Evolutionary conservation across 2,113 vertebrate genomes (phyloP).

Genomic region (Morone chrysops): DNA sequence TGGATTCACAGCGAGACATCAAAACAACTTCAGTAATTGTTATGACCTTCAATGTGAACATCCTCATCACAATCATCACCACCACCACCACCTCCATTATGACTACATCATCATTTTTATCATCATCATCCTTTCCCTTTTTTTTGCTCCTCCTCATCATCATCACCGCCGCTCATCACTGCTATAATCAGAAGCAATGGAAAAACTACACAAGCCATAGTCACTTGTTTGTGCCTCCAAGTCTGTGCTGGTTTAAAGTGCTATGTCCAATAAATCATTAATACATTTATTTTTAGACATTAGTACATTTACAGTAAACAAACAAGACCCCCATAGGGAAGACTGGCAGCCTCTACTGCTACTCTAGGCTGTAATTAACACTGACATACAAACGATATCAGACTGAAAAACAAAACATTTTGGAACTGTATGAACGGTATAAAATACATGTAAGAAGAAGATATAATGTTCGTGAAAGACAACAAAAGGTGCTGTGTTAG

Average conservation of each 20-base stretch:
- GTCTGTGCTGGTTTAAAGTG: conserved; percentile 17
- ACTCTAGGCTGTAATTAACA: conserved; percentile 30
- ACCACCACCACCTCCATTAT: conserved; percentile 24
- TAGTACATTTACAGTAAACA: conserved; percentile 36
- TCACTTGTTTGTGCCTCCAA: too few relatives aligned
- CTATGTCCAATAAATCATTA: conserved; percentile 54
- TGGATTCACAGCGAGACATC: conserved; percentile 53
- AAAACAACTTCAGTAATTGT: conserved; percentile 48
- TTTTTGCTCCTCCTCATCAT: conserved; percentile 28
- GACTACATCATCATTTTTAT: conserved; percentile 30
- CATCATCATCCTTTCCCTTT: neutral
- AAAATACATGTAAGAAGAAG: neutral
- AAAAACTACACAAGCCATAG: conserved; percentile 33
- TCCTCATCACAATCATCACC: conserved; percentile 42
- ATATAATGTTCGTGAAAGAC: neutral
- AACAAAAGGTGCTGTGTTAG: neutral
- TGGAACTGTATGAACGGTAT: neutral
- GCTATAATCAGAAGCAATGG: conserved; percentile 45
- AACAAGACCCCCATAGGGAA: conserved; percentile 40
- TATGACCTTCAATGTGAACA: conserved; percentile 50
- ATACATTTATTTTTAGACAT: conserved; percentile 48
- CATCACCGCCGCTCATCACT: conserved; percentile 27
- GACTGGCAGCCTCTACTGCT: conserved; percentile 28
- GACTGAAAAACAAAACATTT: conserved; percentile 2
- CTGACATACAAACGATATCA: conserved; percentile 22